Conservation (phyloP, 2,797 vertebrate species). For the Passerculus sandwichensis region DNA sequence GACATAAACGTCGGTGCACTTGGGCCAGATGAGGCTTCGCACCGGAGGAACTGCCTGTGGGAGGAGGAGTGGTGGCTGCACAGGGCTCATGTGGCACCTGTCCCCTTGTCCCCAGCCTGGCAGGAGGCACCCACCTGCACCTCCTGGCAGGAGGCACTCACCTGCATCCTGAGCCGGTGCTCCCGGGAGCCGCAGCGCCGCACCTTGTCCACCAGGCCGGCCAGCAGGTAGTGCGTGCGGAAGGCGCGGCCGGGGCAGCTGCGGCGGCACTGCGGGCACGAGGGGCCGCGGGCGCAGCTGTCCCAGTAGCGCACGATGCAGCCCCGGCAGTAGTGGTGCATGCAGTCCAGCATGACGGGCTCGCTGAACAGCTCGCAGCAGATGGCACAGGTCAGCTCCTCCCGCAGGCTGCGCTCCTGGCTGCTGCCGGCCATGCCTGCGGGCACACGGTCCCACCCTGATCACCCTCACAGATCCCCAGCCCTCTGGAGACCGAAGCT, state of each 20-base stretch:
- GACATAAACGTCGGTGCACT: fast-evolving
- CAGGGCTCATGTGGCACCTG: background rate
- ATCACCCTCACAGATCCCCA: fast-evolving
- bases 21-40: fast-evolving
- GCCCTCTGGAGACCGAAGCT: fast-evolving
- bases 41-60: fast-evolving
- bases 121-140: slow-evolving; percentile 74
- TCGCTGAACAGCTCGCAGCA: slow-evolving; percentile 87
- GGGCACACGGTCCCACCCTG: background rate
- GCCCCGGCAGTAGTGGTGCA: slow-evolving; percentile 88
- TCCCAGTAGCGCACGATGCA: slow-evolving; percentile 88
- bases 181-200: slow-evolving; percentile 69
- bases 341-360: slow-evolving; percentile 88
- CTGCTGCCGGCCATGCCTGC: slow-evolving; percentile 51
- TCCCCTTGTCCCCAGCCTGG: fast-evolving
- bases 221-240: slow-evolving; percentile 85
- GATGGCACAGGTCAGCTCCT: slow-evolving; percentile 89
- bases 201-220: slow-evolving; percentile 87
- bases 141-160: slow-evolving; percentile 31
- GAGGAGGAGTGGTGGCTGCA: background rate
- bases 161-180: slow-evolving; percentile 76
- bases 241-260: slow-evolving; percentile 79
- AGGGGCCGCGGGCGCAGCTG: slow-evolving; percentile 52
- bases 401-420: slow-evolving; percentile 76
- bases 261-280: slow-evolving; percentile 86